A percentile compares a stretch with the other conserved stretches of the same genome.
Evolutionary conservation across 2,797 vertebrate species (phyloP).

Genomic region (Sus cebifrons): DNA sequence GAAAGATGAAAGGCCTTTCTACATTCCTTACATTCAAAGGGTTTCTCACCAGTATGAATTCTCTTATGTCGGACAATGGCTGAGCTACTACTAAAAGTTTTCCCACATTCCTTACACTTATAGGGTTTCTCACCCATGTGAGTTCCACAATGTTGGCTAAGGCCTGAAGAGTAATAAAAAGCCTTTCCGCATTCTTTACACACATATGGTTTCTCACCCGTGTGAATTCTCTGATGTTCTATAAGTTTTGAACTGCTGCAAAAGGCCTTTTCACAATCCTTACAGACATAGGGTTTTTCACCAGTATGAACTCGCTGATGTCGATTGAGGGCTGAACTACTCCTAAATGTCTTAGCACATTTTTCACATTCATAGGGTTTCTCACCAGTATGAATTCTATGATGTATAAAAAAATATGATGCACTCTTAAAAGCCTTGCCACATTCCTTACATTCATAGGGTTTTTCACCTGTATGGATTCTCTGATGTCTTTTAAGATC

Average conservation of each 20-base stretch:
- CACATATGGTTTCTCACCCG: too few species aligned
- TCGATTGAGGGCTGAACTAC: background rate
- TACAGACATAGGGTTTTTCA: too few species aligned
- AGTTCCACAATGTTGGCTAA: too few species aligned
- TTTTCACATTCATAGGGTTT: background rate
- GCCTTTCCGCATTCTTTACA: too few species aligned
- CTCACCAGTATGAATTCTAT: conserved; percentile 18
- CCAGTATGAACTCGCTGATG: too few species aligned
- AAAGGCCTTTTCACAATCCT: too few species aligned
- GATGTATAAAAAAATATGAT: background rate
- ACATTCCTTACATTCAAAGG: background rate
- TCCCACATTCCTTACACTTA: background rate
- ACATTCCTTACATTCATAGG: background rate
- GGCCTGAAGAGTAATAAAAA: too few species aligned
- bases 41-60: conserved; percentile 67
- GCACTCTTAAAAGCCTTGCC: background rate
- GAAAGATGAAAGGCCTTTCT: too few species aligned
- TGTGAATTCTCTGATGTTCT: too few species aligned
- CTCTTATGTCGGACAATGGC: background rate
- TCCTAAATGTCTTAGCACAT: background rate
- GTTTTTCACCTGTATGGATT: background rate
- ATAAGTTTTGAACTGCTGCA: too few species aligned
- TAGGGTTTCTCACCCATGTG: too few species aligned
- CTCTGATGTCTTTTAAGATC: background rate
- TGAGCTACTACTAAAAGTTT: background rate